phyloP scores from a whole-genome alignment of 2,113 vertebrate species.

The Oncorhynchus mykiss region DNA sequence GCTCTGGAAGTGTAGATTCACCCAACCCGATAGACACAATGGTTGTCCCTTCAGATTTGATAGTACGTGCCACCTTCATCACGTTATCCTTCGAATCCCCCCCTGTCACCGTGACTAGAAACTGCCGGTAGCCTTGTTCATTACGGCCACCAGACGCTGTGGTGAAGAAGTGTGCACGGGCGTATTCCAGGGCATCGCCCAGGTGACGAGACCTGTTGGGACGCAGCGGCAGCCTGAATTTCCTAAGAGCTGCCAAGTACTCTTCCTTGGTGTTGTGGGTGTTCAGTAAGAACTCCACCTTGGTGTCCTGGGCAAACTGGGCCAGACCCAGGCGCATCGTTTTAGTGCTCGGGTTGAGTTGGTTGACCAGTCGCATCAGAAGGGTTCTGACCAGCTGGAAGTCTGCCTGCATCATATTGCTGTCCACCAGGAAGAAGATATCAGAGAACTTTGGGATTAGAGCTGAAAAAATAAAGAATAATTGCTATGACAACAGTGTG shows the following conservation, averaged over 20 bases:
- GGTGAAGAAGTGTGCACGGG: slow-evolving; percentile 65
- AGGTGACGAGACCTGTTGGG: slow-evolving; percentile 52
- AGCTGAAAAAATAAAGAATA: slow-evolving; percentile 51
- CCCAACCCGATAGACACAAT: slow-evolving; percentile 67
- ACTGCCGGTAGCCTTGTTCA: slow-evolving; percentile 66
- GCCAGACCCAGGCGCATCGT: slow-evolving; percentile 76
- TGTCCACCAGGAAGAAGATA: slow-evolving; percentile 81
- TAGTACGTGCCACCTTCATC: slow-evolving; percentile 35
- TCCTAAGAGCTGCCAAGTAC: slow-evolving; percentile 37
- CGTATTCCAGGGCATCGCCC: slow-evolving; percentile 64
- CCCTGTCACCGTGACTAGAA: slow-evolving; percentile 73
- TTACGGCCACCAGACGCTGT: slow-evolving; percentile 64
- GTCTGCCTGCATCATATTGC: slow-evolving; percentile 45
- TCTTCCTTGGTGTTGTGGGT: slow-evolving; percentile 59
- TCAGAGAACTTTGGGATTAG: slow-evolving; percentile 73
- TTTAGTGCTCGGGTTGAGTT: slow-evolving; percentile 67
- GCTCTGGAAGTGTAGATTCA: slow-evolving; percentile 41
- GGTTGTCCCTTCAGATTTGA: slow-evolving; percentile 69
- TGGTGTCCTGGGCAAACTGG: slow-evolving; percentile 64
- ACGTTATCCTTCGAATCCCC: slow-evolving; percentile 69
- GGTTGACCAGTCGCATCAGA: slow-evolving; percentile 51
- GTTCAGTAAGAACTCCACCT: slow-evolving; percentile 76
- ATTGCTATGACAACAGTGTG: no score
- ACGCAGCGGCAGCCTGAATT: slow-evolving; percentile 30
- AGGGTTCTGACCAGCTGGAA: slow-evolving; percentile 58